Conservation (phyloP, 2,797 vertebrate genomes). For the Esox lucius region DNA sequence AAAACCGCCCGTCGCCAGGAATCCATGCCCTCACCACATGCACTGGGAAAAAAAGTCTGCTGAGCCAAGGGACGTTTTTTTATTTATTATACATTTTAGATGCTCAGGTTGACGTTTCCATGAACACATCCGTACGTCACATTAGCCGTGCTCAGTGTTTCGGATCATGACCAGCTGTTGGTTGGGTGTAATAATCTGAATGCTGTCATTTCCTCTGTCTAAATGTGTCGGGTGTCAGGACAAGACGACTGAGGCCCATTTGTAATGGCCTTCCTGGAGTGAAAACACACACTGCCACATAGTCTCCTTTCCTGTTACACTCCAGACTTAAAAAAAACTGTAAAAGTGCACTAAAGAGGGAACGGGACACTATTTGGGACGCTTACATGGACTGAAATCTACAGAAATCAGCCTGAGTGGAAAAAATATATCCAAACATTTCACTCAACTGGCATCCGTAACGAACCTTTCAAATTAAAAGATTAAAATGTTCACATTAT, state of each 20-base stretch:
- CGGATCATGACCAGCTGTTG: not conserved
- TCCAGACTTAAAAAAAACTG: no score
- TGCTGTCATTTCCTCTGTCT: not conserved
- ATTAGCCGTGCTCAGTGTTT: not conserved
- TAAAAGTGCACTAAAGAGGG: no score
- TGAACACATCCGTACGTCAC: no score
- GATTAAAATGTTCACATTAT: not conserved
- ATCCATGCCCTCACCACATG: no score
- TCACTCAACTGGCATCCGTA: not conserved
- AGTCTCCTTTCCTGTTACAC: no score
- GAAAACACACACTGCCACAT: no score
- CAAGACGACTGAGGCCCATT: not conserved
- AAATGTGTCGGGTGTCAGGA: not conserved
- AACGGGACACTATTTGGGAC: not conserved
- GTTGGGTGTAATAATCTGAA: not conserved
- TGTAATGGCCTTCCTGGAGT: conserved; percentile 11
- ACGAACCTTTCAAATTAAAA: not conserved
- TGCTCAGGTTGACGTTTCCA: no score
- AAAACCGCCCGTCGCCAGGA: no score
- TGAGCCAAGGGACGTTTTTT: no score
- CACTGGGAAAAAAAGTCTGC: no score
- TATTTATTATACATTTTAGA: no score
- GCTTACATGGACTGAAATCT: not conserved
- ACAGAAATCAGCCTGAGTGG: not conserved
- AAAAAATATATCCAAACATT: conserved; percentile 1